Evolutionary conservation across 2,797 vertebrate genomes (phyloP).

Genomic region (Phyllotis vaccarum): DNA sequence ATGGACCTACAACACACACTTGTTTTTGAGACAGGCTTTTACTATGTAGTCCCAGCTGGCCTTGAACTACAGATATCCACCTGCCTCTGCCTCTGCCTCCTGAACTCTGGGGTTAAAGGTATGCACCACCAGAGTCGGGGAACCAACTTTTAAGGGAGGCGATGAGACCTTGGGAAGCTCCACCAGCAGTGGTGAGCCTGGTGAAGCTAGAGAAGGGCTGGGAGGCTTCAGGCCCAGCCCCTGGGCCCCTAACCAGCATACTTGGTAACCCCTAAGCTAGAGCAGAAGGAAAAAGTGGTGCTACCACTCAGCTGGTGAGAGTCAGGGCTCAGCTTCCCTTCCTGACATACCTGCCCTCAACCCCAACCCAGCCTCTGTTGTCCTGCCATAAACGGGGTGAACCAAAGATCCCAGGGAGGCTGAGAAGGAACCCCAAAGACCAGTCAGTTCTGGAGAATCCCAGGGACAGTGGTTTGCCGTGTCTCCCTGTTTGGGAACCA

Average conservation of each 20-base stretch:
- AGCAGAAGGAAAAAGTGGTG: conserved; percentile 72
- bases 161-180: background rate
- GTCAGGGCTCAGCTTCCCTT: conserved; percentile 64
- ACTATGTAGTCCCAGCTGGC: background rate
- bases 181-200: background rate
- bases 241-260: background rate
- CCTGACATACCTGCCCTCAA: background rate
- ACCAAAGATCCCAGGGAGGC: background rate
- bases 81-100: background rate
- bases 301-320: conserved; percentile 62
- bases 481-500: background rate
- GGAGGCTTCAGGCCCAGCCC: background rate
- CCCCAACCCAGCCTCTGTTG: background rate
- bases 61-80: background rate
- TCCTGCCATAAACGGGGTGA: background rate
- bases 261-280: conserved; percentile 50
- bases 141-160: background rate
- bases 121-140: background rate
- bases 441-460: background rate
- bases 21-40: background rate
- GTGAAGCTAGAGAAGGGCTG: background rate
- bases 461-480: background rate
- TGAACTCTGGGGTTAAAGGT: background rate
- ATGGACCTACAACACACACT: background rate
- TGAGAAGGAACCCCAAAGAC: conserved; percentile 22